Evolutionary conservation across 1,140 invertebrate genomes (phyloP).

Genomic region (Protaetia brevitarsis): DNA sequence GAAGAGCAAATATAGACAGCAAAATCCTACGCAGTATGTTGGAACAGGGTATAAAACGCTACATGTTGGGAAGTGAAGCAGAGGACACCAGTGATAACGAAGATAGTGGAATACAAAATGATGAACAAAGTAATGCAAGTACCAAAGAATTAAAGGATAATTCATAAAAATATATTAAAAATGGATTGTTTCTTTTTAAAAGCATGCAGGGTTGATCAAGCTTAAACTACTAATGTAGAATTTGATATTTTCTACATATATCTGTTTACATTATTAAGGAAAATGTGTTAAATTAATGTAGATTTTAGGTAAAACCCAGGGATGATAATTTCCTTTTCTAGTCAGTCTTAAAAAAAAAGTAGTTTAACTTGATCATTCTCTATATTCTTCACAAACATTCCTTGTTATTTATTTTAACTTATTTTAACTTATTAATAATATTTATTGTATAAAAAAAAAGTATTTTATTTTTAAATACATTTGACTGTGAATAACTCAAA

Average conservation of each 20-base stretch:
- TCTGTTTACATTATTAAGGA: too few species aligned
- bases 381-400: constrained; percentile 16
- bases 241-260: too few species aligned
- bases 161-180: background rate
- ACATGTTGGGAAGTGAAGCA: constrained; percentile 36
- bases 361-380: too few species aligned
- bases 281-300: too few species aligned
- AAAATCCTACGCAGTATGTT: constrained; percentile 43
- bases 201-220: too few species aligned
- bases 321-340: too few species aligned
- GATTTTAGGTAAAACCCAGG: too few species aligned
- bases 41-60: constrained; percentile 42
- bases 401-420: constrained; percentile 22
- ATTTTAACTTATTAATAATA: constrained; percentile 25
- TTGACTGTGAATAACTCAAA: background rate
- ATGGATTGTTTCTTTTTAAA: background rate
- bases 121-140: constrained; percentile 26
- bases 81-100: constrained; percentile 31
- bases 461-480: constrained; percentile 14
- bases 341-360: too few species aligned
- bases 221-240: too few species aligned
- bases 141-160: constrained; percentile 25
- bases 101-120: constrained; percentile 25
- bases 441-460: constrained; percentile 11
- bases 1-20: constrained; percentile 26